phyloP scores from a whole-genome alignment of 2,797 vertebrate genomes.

The Mus minutoides region DNA sequence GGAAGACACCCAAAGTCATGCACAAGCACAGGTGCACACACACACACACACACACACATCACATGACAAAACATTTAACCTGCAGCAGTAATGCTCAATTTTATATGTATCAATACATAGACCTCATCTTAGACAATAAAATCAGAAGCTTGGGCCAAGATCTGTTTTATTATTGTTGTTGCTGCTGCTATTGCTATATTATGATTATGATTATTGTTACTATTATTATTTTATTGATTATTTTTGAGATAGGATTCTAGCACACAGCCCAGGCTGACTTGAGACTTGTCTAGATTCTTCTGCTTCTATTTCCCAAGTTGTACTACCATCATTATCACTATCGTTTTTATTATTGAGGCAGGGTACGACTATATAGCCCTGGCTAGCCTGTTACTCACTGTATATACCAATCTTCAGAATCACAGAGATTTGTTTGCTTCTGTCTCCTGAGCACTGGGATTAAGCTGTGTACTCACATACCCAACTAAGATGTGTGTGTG shows the following conservation, averaged over 20 bases:
- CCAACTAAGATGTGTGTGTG: background rate
- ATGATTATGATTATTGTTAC: background rate
- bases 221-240: background rate
- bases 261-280: background rate
- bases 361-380: background rate
- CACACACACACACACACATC: background rate
- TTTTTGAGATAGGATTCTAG: background rate
- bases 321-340: background rate
- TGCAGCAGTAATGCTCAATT: background rate
- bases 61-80: background rate
- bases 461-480: background rate
- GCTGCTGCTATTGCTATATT: background rate
- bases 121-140: background rate
- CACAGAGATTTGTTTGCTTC: background rate
- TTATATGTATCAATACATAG: background rate
- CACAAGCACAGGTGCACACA: background rate
- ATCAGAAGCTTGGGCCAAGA: conserved; percentile 9
- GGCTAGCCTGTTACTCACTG: background rate
- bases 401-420: background rate
- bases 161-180: background rate
- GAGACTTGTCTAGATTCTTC: background rate
- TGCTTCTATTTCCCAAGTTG: background rate
- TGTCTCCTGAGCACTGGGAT: background rate
- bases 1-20: background rate
- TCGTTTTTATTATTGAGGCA: background rate